Base-by-base conservation (phyloP, 2,113 vertebrate species). In the Mustela nigripes region DNA sequence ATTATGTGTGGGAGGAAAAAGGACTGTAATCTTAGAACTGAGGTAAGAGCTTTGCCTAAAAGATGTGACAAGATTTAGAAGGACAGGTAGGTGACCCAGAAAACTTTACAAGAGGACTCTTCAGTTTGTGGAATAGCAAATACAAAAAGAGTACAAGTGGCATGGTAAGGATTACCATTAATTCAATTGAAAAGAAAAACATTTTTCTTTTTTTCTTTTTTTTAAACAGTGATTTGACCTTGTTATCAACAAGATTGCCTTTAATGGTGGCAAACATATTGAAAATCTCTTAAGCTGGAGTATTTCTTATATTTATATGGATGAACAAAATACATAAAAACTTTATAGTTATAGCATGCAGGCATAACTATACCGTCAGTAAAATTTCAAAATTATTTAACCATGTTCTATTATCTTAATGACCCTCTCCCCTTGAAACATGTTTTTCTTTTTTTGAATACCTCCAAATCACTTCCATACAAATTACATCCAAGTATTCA, bases 11-110 rank as follows among this genome's bases (percentile, higher is more conserved):
- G n/a, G 45, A 97, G 39, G 24, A 96, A 88, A 65, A 81, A 86
- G 71, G 33, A 39, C 18, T 84, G 0, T 90, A 83, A 80, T 94
- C 33, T 98, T 86, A 81, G 3, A 28, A 80, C 56, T 85, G 69
- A 97, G 67, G 96, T 94, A 94, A 95, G 15, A 90, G 63, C 42
- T 94, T 97, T 73, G 50, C 88, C 60, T 97, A 73, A 97, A 86
- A 74, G 63, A 26, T 53, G 15, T 85, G 91, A 85, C 69, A 50
- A 94, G 82, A 96, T 76, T 92, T 95, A 97, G 58, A 92, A 97
- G 74, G 62, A 91, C 33, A 85, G n/a, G 11, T 97, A 89, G 73
- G 74, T 97, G 79, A 42, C 83, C 15, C 56, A 95, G 89, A 74
- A 97, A 16, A 9, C 71, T 95, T 26, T 94, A 33, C 4, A 48